A percentile compares a stretch with the other conserved stretches of the same genome.
phyloP scores from a whole-genome alignment of 2,888 invertebrate genomes.

The Platycnemis pennipes region DNA sequence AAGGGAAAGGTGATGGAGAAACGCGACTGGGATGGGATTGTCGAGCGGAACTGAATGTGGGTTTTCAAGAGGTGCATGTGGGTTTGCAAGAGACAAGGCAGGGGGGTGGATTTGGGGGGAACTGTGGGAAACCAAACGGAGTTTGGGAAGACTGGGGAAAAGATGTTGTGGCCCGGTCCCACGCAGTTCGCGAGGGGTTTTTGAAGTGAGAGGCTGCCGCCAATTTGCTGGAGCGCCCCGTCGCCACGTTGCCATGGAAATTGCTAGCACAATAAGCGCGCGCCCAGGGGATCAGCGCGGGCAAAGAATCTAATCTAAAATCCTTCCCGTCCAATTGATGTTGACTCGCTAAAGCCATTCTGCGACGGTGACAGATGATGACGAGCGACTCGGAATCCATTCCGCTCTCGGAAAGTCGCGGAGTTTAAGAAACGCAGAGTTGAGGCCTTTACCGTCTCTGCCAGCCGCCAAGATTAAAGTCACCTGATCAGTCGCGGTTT shows the following conservation, averaged over 20 bases:
- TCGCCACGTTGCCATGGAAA: background rate
- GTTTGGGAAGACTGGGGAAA: background rate
- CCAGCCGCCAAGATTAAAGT: background rate
- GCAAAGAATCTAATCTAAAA: conserved; percentile 24
- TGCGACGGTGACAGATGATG: conserved; percentile 6
- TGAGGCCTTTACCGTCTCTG: background rate
- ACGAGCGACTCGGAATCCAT: background rate
- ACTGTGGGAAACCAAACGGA: background rate
- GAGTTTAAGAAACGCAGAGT: background rate
- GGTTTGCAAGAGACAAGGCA: no score
- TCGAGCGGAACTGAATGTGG: background rate
- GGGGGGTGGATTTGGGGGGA: background rate
- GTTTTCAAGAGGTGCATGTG: no score
- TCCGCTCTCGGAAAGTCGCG: background rate
- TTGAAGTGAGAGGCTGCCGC: background rate
- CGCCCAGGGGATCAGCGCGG: background rate
- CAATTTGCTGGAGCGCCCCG: background rate
- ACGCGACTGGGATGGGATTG: background rate
- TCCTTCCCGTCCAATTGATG: conserved; percentile 29
- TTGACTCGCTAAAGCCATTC: background rate
- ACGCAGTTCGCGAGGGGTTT: background rate
- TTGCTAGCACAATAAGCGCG: background rate
- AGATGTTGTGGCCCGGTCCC: background rate
- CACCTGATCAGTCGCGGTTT: background rate
- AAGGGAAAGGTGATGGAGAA: background rate